Base-by-base conservation (phyloP, 2,888 invertebrate genomes). In the Ochropleura leucogaster region DNA sequence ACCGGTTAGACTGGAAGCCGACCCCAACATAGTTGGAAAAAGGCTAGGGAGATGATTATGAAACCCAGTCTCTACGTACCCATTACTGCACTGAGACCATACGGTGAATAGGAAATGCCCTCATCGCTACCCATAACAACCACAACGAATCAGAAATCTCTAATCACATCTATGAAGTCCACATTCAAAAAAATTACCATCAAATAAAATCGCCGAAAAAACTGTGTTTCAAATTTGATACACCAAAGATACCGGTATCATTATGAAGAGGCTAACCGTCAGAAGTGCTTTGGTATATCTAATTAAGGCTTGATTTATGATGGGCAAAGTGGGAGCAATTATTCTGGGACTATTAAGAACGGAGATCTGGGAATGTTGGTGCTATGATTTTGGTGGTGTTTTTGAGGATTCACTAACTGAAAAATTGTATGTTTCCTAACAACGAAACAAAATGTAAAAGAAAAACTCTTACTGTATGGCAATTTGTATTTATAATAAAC, bases 301-400 rank as follows among this genome's bases (percentile, higher is more conserved):
- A 93, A 93, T 93, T 92, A 92, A 82, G 74, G 79, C 74, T 88
- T 93, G 93, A 94, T 94, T 93, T 94, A 94, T 92, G 89, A 87
- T 86, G 86, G 88, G 83, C 82, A 87, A 90, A 92, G 90, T 92
- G 90, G 90, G 86, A 88, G 89, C 91, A 93, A 93, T 93, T 92
- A 93, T 89, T 88, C 82, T 83, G 86, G 79, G 75, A 83, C 89
- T 89, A 92, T 89, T 90, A 90, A 86, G 88, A 91, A 85, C 83
- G 84, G 85, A 86, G 79, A 80, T n/a, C 68, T 73, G 63, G 66
- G 59, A 77, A 84, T 74, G 63, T 69, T 70, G 72, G 14, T 68
- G 64, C 57, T 67, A 77, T 46, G 63, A 67, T 78, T 81, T 62
- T 68, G 57, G 40, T 44, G 7, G 49, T 40, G 18, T 70, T 87